Evolutionary conservation across 2,888 invertebrate genomes (phyloP), one percentile per base, ranked within the genome.

Genomic region (Hyles lineata): DNA sequence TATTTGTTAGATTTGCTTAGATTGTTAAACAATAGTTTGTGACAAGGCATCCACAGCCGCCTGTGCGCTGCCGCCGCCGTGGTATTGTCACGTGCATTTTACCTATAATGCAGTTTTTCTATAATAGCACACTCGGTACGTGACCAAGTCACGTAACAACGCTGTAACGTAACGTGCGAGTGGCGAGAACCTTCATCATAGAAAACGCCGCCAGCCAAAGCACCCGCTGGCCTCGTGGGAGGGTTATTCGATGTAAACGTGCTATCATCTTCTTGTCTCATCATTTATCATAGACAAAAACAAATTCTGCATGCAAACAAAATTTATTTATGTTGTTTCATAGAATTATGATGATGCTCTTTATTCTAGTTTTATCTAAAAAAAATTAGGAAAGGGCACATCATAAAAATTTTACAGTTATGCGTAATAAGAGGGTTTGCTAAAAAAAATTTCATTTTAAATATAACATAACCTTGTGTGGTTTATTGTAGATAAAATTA

Each of bases 101-200:
- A 76, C 78, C 75, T 82, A 87, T 81, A 81, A 79, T 77, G 81
- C 76, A 83, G 84, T 85, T 85, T 86, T 82, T 80, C 82, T 78
- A 80, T 81, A 85, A 87, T 88, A 88, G 85, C 83, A 87, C 79
- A 77, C 75, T 77, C 77, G 80, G 81, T 90, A 92, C 92, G 93
- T 93, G 93, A 87, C 83, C 86, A 90, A 86, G 89, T 90, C 92
- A 90, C 89, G 89, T 90, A 90, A 87, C 83, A 82, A 79, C 77
- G 81, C 81, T 80, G 79, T 73, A 72, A 73, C 73, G 75, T 76
- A 76, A 71, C 76, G 78, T 72, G 72, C 58, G 21, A 61, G 50
- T 70, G 70, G 72, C 75, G 75, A 71, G 72, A 73, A 76, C 78
- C 78, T 79, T 78, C 80, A 43, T 35, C 63, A 21, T 63, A n/a